phyloP scores from a whole-genome alignment of 2,888 invertebrate species.

The Galerucella nymphaeae region DNA sequence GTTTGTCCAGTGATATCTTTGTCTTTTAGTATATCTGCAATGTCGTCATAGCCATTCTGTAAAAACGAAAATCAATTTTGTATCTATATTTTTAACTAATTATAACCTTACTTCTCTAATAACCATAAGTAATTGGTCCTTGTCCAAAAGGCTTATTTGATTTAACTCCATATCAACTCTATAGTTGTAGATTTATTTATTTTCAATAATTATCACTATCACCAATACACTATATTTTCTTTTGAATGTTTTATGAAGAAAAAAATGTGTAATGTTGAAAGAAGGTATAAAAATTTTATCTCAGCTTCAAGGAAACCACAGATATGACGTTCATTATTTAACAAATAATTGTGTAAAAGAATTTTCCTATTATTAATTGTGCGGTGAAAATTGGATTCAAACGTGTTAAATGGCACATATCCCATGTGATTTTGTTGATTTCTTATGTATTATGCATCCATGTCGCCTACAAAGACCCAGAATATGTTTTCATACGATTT shows the following conservation, averaged over 20 bases:
- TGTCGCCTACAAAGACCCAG: too few relatives aligned
- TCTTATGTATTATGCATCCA: too few relatives aligned
- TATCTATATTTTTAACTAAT: too few relatives aligned
- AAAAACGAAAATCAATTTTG: conserved; percentile 19
- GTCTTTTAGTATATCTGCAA: conserved; percentile 38
- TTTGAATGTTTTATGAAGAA: too few relatives aligned
- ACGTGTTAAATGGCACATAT: too few relatives aligned
- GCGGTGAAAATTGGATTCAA: too few relatives aligned
- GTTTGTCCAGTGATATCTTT: conserved; percentile 43
- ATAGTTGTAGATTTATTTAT: not conserved
- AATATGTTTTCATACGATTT: too few relatives aligned
- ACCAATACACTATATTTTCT: not conserved
- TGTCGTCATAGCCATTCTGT: conserved; percentile 45
- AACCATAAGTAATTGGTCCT: conserved; percentile 15
- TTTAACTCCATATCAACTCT: conserved; percentile 8
- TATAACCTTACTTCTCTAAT: conserved; percentile 17
- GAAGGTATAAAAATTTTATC: not conserved
- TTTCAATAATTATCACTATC: not conserved
- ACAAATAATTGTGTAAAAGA: not conserved
- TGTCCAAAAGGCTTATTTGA: conserved; percentile 7
- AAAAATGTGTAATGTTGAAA: too few relatives aligned
- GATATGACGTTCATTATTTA: not conserved
- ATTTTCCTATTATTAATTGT: not conserved
- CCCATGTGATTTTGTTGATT: too few relatives aligned
- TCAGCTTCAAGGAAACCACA: not conserved